A percentile compares a stretch with the other conserved stretches of the same genome.
Conservation (phyloP, 1,140 invertebrate genomes). For the Cherax quadricarinatus region DNA sequence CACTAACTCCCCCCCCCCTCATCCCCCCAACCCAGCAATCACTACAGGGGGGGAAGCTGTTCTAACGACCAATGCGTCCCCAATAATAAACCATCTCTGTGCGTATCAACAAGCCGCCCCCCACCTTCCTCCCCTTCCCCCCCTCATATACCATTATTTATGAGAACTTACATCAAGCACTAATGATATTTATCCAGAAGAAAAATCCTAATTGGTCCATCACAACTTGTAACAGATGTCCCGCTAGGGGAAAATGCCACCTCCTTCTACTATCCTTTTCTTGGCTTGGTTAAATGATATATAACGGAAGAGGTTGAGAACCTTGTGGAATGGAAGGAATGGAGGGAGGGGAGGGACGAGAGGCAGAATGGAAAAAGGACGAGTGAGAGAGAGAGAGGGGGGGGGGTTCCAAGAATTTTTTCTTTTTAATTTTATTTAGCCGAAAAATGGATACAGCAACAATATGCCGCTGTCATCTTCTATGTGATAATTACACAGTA, state of each 20-base stretch:
- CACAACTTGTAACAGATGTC: constrained; percentile 65
- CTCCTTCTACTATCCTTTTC: constrained; percentile 54
- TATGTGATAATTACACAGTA: too few species aligned
- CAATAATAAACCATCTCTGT: constrained; percentile 55
- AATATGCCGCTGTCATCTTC: too few species aligned
- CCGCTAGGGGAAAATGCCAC: constrained; percentile 28
- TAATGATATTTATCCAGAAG: constrained; percentile 67
- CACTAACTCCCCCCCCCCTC: too few species aligned
- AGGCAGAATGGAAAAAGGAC: too few species aligned
- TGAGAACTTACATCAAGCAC: constrained; percentile 69
- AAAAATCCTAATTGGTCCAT: constrained; percentile 65
- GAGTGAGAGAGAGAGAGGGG: neutral
- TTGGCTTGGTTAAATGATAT: constrained; percentile 57
- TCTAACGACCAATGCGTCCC: constrained; percentile 4
- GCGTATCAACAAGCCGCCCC: constrained; percentile 30
- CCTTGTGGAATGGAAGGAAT: too few species aligned
- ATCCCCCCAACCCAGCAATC: too few species aligned
- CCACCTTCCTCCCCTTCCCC: neutral
- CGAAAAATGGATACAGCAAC: too few species aligned
- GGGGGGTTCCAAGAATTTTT: neutral
- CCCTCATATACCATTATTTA: constrained; percentile 43
- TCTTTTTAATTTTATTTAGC: too few species aligned
- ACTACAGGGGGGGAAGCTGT: neutral
- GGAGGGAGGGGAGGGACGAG: neutral
- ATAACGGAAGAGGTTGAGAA: neutral